Evolutionary conservation across 2,797 vertebrate species (phyloP).

Genomic region (Chaetodon trifasciatus): DNA sequence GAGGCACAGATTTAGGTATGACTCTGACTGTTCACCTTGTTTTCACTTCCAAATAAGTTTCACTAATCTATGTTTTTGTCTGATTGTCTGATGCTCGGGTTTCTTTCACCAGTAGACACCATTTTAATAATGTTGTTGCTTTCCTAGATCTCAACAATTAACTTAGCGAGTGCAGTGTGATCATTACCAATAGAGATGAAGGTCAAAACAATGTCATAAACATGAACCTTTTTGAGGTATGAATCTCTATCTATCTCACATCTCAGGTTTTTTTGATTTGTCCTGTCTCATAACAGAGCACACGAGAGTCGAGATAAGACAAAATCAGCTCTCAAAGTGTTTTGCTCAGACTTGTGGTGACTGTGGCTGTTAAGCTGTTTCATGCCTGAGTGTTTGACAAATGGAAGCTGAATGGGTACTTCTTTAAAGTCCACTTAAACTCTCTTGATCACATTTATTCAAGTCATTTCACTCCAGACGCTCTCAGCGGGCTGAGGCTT

Average conservation of each 20-base stretch:
- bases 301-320: not conserved
- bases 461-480: conserved; percentile 43
- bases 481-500: conserved; percentile 26
- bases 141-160: not conserved
- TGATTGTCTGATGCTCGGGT: not conserved
- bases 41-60: not conserved
- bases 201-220: not conserved
- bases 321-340: conserved; percentile 9
- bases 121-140: not conserved
- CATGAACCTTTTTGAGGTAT: not conserved
- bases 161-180: not conserved
- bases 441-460: conserved; percentile 41
- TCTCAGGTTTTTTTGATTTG: not conserved
- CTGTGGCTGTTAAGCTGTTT: conserved; percentile 29
- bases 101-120: not conserved
- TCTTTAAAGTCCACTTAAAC: conserved; percentile 53
- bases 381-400: conserved; percentile 42
- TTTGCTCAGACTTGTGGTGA: conserved; percentile 12
- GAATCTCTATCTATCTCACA: not conserved
- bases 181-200: not conserved
- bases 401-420: conserved; percentile 41
- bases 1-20: not conserved
- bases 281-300: not conserved
- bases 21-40: not conserved
- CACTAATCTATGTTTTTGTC: not conserved